phyloP scores from a whole-genome alignment of 2,113 vertebrate genomes.

The Apteryx mantelli region DNA sequence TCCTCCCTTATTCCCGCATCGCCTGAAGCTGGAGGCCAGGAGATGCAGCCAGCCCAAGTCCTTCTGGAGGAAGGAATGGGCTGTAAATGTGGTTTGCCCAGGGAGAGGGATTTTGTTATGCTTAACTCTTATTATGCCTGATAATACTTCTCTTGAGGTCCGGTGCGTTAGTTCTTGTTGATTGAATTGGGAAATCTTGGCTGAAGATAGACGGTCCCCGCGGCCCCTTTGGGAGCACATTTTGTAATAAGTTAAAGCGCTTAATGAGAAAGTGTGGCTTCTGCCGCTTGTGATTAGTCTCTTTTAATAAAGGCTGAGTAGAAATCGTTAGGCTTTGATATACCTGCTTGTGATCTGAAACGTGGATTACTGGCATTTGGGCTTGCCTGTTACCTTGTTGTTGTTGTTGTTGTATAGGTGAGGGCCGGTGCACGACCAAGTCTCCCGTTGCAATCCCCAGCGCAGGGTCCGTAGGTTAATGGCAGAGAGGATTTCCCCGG shows the following conservation, averaged over 20 bases:
- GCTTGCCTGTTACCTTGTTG: background rate
- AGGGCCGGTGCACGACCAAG: background rate
- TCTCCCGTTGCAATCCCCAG: background rate
- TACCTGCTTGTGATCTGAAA: fast-evolving
- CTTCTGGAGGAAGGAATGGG: too few relatives aligned
- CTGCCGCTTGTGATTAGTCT: fast-evolving
- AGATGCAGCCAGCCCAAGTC: too few relatives aligned
- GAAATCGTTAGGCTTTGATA: background rate
- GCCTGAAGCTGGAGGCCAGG: too few relatives aligned
- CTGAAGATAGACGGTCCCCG: fast-evolving
- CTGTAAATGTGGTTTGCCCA: too few relatives aligned
- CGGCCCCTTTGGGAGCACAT: background rate
- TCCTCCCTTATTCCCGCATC: too few relatives aligned
- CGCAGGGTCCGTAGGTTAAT: fast-evolving
- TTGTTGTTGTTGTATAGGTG: background rate
- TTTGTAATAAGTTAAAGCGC: background rate
- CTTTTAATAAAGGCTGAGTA: background rate
- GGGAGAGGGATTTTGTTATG: background rate
- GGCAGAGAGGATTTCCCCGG: background rate
- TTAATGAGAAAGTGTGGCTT: background rate
- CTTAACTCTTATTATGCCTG: background rate
- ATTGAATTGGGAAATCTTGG: background rate
- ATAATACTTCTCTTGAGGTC: background rate
- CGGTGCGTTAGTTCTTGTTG: background rate
- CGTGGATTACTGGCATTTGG: background rate